A percentile compares a stretch with the other conserved stretches of the same genome.
Conservation (phyloP, 1,140 invertebrate species). For the Plutomurus gul region DNA sequence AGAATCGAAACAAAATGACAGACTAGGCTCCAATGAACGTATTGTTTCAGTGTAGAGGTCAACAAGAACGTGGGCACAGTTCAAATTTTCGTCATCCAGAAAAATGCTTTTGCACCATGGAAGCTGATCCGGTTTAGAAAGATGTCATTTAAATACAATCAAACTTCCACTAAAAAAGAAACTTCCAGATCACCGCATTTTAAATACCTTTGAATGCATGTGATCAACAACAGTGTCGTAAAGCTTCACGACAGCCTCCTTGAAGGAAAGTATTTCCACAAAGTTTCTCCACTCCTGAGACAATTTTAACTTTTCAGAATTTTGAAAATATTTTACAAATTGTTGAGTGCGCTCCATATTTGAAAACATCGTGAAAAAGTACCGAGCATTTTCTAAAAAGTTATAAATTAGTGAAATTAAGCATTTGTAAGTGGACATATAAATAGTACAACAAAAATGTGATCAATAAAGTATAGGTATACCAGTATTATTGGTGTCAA, state of each 20-base stretch:
- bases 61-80: conserved; percentile 42
- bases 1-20: conserved; percentile 51
- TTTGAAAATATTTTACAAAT: conserved; percentile 53
- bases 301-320: conserved; percentile 50
- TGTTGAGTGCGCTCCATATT: conserved; percentile 48
- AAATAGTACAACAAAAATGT: not conserved
- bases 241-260: conserved; percentile 48
- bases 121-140: conserved; percentile 37
- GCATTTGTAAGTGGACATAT: not conserved
- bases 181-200: not conserved
- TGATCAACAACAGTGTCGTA: conserved; percentile 51
- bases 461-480: not conserved
- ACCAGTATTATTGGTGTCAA: conserved; percentile 53
- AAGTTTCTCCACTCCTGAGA: conserved; percentile 50
- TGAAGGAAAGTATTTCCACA: conserved; percentile 48
- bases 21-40: conserved; percentile 44
- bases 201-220: conserved; percentile 46
- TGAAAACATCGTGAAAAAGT: conserved; percentile 52
- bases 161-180: not conserved
- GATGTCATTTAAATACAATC: not conserved
- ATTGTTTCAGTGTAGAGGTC: conserved; percentile 49
- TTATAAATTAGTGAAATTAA: not conserved
- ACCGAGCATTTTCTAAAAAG: conserved; percentile 48
- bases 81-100: conserved; percentile 25
- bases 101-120: conserved; percentile 52